phyloP scores from a whole-genome alignment of 2,113 vertebrate genomes.

The Istiophorus platypterus region DNA sequence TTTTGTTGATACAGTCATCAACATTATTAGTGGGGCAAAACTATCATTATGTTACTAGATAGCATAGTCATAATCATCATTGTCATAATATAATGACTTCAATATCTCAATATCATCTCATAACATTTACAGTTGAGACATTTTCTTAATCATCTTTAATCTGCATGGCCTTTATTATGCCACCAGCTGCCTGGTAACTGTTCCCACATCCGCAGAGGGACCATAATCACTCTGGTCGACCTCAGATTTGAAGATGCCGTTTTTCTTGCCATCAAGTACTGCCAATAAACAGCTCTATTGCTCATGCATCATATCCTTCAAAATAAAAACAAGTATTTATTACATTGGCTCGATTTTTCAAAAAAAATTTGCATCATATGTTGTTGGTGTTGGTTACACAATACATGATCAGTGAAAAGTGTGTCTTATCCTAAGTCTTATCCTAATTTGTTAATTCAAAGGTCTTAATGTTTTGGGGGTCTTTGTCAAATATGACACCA shows the following conservation, averaged over 20 bases:
- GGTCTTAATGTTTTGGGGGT: background rate
- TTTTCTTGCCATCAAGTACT: slow-evolving; percentile 21
- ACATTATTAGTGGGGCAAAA: slow-evolving; percentile 23
- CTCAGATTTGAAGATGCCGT: slow-evolving; percentile 26
- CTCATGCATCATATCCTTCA: slow-evolving; percentile 3
- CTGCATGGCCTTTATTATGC: slow-evolving; percentile 54
- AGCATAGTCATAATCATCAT: slow-evolving; percentile 48
- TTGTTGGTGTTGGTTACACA: background rate
- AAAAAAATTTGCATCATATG: background rate
- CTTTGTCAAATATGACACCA: background rate
- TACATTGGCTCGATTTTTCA: background rate
- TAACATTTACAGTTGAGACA: slow-evolving; percentile 63
- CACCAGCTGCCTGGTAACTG: slow-evolving; percentile 39
- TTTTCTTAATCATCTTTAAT: slow-evolving; percentile 66
- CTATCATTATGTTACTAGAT: slow-evolving; percentile 37
- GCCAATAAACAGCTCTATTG: slow-evolving; percentile 25
- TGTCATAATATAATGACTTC: slow-evolving; percentile 45
- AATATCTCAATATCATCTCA: slow-evolving; percentile 58
- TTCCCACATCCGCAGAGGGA: slow-evolving; percentile 37
- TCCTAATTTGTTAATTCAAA: background rate
- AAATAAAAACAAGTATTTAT: slow-evolving; percentile 5
- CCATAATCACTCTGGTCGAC: slow-evolving; percentile 27
- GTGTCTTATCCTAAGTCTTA: background rate
- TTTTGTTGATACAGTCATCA: background rate
- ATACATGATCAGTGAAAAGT: background rate